Percentiles rank a stretch among this genome's conserved stretches.
phyloP scores from a whole-genome alignment of 2,888 invertebrate species.

The Choreutis nemorana region DNA sequence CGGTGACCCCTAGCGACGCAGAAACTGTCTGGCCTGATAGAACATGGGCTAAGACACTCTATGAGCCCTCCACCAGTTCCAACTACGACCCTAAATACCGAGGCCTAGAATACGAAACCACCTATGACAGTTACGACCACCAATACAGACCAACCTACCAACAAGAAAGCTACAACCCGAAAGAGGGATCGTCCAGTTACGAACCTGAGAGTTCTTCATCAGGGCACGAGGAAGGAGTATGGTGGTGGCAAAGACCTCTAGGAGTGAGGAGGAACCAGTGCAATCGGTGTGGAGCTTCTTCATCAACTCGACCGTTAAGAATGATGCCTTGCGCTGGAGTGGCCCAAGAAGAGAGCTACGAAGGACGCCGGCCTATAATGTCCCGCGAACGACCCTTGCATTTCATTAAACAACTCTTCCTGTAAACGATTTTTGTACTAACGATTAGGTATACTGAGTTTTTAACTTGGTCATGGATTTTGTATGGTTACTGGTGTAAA shows the following conservation, averaged over 20 bases:
- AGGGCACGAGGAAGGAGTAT: slow-evolving; percentile 15
- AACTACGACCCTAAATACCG: no score
- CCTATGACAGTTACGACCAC: no score
- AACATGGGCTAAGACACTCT: slow-evolving; percentile 27
- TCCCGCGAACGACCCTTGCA: slow-evolving; percentile 48
- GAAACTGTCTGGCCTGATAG: slow-evolving; percentile 42
- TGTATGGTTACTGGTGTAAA: no score
- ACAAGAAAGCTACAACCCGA: no score
- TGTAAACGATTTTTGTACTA: no score
- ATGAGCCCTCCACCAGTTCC: slow-evolving; percentile 23
- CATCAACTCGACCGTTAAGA: slow-evolving; percentile 37
- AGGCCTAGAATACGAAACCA: no score
- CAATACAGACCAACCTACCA: no score
- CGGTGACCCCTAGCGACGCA: slow-evolving; percentile 55
- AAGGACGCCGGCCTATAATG: slow-evolving; percentile 22
- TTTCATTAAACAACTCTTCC: slow-evolving; percentile 46
- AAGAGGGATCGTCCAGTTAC: no score
- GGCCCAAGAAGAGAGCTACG: slow-evolving; percentile 17
- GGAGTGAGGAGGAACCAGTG: slow-evolving; percentile 37
- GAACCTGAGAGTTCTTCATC: no score
- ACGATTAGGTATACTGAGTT: no score
- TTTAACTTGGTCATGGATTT: no score
- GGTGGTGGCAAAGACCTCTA: slow-evolving; percentile 37
- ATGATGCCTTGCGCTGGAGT: slow-evolving; percentile 37
- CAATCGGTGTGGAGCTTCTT: slow-evolving; percentile 40